phyloP scores from a whole-genome alignment of 1,140 invertebrate genomes.

The Ips nitidus region DNA sequence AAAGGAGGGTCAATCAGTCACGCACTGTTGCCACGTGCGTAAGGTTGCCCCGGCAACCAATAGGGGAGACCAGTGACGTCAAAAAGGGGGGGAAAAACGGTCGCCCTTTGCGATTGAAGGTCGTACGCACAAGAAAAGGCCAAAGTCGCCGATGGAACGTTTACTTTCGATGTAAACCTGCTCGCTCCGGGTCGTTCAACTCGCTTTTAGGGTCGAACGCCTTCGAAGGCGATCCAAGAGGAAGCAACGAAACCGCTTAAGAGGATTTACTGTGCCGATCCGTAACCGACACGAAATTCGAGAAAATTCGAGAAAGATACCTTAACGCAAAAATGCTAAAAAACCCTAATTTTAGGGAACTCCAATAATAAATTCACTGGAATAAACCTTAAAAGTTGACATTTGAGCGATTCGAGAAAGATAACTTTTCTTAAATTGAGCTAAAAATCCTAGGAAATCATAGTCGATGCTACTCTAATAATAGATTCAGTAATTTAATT shows the following conservation, averaged over 20 bases:
- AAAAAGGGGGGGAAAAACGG: neutral
- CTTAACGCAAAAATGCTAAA: too few relatives aligned
- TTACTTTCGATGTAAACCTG: conserved; percentile 25
- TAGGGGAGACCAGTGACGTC: neutral
- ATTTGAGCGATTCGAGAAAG: too few relatives aligned
- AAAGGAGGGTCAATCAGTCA: neutral
- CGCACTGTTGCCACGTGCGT: conserved; percentile 21
- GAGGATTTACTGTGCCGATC: conserved; percentile 18
- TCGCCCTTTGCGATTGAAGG: conserved; percentile 15
- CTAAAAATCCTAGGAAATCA: too few relatives aligned
- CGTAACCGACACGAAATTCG: too few relatives aligned
- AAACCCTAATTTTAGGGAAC: too few relatives aligned
- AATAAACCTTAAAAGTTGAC: too few relatives aligned
- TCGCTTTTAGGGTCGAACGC: conserved; percentile 26
- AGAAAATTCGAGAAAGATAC: too few relatives aligned
- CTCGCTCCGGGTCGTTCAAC: conserved; percentile 16
- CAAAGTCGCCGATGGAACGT: conserved; percentile 14
- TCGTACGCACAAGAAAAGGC: conserved; percentile 29
- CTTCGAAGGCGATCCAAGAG: conserved; percentile 18
- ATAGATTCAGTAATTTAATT: too few relatives aligned
- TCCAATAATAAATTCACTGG: too few relatives aligned
- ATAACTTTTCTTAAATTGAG: too few relatives aligned
- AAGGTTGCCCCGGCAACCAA: conserved; percentile 14
- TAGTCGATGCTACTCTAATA: too few relatives aligned
- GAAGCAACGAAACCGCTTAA: conserved; percentile 17